These are phyloP conservation scores for Macrotrachela quadricornifera DNA, from an alignment of 1,140 invertebrate genomes.

Conservation along the genomic window DNA sequence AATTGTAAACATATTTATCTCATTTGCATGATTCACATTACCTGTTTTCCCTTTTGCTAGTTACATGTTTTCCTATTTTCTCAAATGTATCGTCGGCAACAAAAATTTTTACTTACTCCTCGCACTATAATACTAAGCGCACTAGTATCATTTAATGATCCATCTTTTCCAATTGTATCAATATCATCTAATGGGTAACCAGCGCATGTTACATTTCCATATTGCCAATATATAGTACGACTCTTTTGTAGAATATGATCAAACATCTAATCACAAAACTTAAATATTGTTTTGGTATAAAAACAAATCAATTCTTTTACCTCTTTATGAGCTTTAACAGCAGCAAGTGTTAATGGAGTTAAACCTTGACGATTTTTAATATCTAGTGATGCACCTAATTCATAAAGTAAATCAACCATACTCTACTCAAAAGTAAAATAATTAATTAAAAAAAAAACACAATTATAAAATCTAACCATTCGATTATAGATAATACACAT, in stretches of 20 bases:
- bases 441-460: background rate
- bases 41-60: no score
- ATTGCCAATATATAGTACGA: constrained; percentile 72
- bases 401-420: constrained; percentile 80
- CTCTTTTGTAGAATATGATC: constrained; percentile 83
- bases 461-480: constrained; percentile 38
- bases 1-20: no score
- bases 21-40: no score
- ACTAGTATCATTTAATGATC: constrained; percentile 72
- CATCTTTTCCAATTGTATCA: constrained; percentile 75
- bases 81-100: no score
- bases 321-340: constrained; percentile 70
- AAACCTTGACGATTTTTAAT: constrained; percentile 64
- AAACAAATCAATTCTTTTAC: constrained; percentile 45
- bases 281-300: background rate
- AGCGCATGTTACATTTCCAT: constrained; percentile 70
- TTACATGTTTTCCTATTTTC: no score
- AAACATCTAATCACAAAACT: constrained; percentile 43
- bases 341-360: constrained; percentile 74
- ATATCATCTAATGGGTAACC: constrained; percentile 85
- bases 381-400: constrained; percentile 60
- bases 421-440: constrained; percentile 35
- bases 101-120: constrained; percentile 51
- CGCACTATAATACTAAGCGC: constrained; percentile 93
- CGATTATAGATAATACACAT: constrained; percentile 91